Percentiles rank a stretch among this genome's conserved stretches.
These are phyloP conservation scores for Agrotis exclamationis DNA, from an alignment of 2,888 invertebrate genomes.

Conservation along the genomic window DNA sequence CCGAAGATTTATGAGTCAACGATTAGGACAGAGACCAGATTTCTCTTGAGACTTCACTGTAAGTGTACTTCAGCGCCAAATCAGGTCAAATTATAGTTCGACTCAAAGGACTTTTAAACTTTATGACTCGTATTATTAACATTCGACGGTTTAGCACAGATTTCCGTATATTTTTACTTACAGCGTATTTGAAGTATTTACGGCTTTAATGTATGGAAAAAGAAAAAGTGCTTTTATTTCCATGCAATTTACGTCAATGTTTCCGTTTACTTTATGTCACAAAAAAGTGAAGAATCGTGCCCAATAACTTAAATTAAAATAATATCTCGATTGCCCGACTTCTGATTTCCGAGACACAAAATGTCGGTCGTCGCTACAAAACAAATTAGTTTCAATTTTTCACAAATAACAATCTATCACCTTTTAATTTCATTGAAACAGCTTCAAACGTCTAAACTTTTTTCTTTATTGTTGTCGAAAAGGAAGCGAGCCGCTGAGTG, in stretches of 20 bases:
- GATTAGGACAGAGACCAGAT: constrained; percentile 39
- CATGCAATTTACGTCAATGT: too few relatives aligned
- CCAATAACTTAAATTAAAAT: background rate
- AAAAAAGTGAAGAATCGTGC: too few relatives aligned
- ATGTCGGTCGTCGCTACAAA: constrained; percentile 12
- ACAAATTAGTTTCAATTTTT: constrained; percentile 10
- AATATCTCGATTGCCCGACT: background rate
- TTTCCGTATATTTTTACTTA: too few relatives aligned
- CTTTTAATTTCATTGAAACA: constrained; percentile 75
- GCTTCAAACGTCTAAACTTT: constrained; percentile 72
- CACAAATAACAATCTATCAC: constrained; percentile 66
- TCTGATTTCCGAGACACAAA: constrained; percentile 17
- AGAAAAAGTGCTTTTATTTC: too few relatives aligned
- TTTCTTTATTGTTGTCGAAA: constrained; percentile 88
- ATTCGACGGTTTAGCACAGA: background rate
- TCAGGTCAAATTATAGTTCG: constrained; percentile 21
- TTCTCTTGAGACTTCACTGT: background rate
- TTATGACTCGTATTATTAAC: constrained; percentile 3
- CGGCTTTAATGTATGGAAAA: too few relatives aligned
- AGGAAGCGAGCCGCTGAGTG: constrained; percentile 89
- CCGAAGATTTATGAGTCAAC: constrained; percentile 29
- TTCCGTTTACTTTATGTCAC: too few relatives aligned
- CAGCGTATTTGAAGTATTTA: too few relatives aligned
- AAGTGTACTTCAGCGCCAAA: constrained; percentile 1
- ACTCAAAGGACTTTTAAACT: constrained; percentile 15